phyloP scores from a whole-genome alignment of 2,888 invertebrate species.

The Folsomia candida region DNA sequence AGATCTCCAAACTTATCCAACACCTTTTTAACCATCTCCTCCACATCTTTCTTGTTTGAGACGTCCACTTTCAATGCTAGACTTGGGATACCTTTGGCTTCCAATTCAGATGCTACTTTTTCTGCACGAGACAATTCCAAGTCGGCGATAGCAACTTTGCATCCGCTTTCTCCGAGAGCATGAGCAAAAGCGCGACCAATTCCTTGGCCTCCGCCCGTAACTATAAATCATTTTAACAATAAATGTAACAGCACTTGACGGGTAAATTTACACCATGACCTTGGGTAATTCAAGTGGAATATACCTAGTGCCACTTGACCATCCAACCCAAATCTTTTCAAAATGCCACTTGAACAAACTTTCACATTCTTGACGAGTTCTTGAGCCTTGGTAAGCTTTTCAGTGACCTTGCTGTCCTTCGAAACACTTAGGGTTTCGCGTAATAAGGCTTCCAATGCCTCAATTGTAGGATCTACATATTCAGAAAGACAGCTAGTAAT shows the following conservation, averaged over 20 bases:
- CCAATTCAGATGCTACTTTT: constrained; percentile 42
- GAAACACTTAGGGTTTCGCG: constrained; percentile 30
- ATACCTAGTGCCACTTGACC: constrained; percentile 49
- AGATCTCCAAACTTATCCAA: constrained; percentile 43
- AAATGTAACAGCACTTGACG: no score
- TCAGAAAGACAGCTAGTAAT: no score
- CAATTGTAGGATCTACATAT: constrained; percentile 34
- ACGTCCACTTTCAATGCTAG: constrained; percentile 49
- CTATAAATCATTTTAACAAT: no score
- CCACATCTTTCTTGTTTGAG: constrained; percentile 46
- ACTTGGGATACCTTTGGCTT: constrained; percentile 40
- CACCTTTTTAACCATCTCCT: constrained; percentile 45
- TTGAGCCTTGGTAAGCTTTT: constrained; percentile 33
- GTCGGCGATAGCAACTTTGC: constrained; percentile 48
- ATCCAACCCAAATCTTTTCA: constrained; percentile 48
- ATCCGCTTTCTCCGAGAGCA: constrained; percentile 49
- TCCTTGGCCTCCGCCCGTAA: constrained; percentile 45
- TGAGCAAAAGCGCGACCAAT: constrained; percentile 43
- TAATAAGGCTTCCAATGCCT: constrained; percentile 33
- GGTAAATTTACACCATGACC: no score
- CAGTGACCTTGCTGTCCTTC: constrained; percentile 31
- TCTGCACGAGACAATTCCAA: constrained; percentile 44
- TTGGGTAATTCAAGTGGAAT: no score
- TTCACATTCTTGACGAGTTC: constrained; percentile 33
- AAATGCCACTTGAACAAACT: constrained; percentile 35